Evolutionary conservation across 2,113 vertebrate species (phyloP).

Genomic region (Patagioenas fasciata): DNA sequence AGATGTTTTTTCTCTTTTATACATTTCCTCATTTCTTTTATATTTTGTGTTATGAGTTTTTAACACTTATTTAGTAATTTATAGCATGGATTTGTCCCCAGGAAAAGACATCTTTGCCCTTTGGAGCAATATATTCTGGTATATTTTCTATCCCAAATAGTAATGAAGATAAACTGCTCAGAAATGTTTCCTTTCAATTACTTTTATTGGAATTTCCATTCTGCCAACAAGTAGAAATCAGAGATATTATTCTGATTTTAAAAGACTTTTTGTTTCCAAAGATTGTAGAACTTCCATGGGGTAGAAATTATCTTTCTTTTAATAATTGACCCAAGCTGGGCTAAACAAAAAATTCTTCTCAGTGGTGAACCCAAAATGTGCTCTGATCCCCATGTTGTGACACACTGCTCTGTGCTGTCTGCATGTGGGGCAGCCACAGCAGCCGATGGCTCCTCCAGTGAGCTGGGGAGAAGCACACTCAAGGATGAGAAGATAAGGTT

Average conservation of each 20-base stretch:
- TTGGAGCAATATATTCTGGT: background rate
- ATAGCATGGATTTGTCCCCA: background rate
- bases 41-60: background rate
- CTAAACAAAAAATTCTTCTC: background rate
- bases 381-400: background rate
- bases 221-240: background rate
- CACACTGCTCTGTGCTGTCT: background rate
- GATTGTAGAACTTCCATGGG: background rate
- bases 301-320: background rate
- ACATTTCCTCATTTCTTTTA: background rate
- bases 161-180: background rate
- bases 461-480: background rate
- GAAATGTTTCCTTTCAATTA: background rate
- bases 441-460: background rate
- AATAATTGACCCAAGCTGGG: background rate
- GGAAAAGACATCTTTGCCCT: background rate
- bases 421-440: background rate
- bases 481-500: background rate
- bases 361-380: fast-evolving
- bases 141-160: background rate
- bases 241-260: background rate
- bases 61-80: background rate
- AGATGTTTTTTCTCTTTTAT: background rate
- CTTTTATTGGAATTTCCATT: background rate
- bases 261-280: background rate